phyloP scores from a whole-genome alignment of 2,888 invertebrate genomes.

The Brenthis daphne region DNA sequence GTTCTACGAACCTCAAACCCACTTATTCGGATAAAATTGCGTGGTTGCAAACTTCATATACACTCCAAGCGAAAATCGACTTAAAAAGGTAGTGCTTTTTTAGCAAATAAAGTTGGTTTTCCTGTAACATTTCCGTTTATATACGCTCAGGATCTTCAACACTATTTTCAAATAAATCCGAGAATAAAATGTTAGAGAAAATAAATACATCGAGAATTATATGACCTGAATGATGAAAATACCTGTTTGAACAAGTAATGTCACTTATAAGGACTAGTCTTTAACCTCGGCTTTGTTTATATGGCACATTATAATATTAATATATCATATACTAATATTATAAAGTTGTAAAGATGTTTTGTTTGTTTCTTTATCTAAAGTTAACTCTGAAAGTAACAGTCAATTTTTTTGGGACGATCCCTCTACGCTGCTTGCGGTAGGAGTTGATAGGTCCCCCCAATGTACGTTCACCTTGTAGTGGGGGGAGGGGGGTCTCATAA shows the following conservation, averaged over 20 bases:
- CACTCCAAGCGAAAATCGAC: not conserved
- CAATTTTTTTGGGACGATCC: too few species aligned
- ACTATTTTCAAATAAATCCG: conserved; percentile 24
- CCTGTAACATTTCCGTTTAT: not conserved
- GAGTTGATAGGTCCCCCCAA: too few species aligned
- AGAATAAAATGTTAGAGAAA: conserved; percentile 22
- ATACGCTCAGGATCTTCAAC: conserved; percentile 7
- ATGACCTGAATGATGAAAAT: conserved; percentile 15
- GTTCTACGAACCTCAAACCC: conserved; percentile 10
- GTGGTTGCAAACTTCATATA: not conserved
- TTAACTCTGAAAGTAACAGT: too few species aligned
- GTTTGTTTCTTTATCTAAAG: too few species aligned
- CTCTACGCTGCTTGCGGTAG: too few species aligned
- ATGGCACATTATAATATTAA: too few species aligned
- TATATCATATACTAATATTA: too few species aligned
- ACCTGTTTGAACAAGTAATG: not conserved
- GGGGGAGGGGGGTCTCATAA: too few species aligned
- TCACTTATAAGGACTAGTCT: not conserved
- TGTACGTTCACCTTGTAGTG: too few species aligned
- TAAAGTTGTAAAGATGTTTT: too few species aligned
- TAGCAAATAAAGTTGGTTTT: not conserved
- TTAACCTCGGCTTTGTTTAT: not conserved
- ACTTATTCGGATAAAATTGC: conserved; percentile 19
- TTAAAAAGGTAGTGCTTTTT: too few species aligned
- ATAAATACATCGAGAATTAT: conserved; percentile 10